These are phyloP conservation scores for Drosophila orosa DNA, from an alignment of 1,140 invertebrate genomes.

Conservation along the genomic window DNA sequence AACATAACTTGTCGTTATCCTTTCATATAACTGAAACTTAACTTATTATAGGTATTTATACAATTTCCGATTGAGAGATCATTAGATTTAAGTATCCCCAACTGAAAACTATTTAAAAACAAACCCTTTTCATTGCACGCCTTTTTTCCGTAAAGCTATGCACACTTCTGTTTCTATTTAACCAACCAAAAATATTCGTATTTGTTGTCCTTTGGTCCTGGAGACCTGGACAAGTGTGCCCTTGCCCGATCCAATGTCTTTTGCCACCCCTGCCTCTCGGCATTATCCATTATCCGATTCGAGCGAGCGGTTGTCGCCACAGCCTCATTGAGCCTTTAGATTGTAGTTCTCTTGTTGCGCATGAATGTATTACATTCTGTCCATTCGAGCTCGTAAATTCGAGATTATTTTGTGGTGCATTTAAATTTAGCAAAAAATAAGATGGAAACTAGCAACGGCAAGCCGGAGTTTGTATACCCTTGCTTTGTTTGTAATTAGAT, in stretches of 20 bases:
- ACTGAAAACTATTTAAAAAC: no score
- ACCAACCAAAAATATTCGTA: conserved; percentile 45
- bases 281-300: conserved; percentile 10
- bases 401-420: conserved; percentile 74
- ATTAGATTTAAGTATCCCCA: no score
- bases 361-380: conserved; percentile 78
- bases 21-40: not conserved
- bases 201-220: conserved; percentile 32
- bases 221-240: conserved; percentile 32
- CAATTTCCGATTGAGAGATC: no score
- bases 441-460: not conserved
- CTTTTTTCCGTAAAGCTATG: conserved; percentile 23
- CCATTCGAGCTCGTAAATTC: conserved; percentile 76
- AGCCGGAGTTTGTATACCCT: not conserved
- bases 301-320: conserved; percentile 15
- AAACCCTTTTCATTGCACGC: conserved; percentile 33
- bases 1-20: not conserved
- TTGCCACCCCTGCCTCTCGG: not conserved
- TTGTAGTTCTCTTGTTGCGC: conserved; percentile 56
- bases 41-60: no score
- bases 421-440: conserved; percentile 64
- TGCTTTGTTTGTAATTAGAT: no score
- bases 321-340: conserved; percentile 20
- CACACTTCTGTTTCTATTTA: conserved; percentile 31
- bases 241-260: not conserved